Evolutionary conservation across 2,797 vertebrate species (phyloP).

Genomic region (Cuculus canorus): DNA sequence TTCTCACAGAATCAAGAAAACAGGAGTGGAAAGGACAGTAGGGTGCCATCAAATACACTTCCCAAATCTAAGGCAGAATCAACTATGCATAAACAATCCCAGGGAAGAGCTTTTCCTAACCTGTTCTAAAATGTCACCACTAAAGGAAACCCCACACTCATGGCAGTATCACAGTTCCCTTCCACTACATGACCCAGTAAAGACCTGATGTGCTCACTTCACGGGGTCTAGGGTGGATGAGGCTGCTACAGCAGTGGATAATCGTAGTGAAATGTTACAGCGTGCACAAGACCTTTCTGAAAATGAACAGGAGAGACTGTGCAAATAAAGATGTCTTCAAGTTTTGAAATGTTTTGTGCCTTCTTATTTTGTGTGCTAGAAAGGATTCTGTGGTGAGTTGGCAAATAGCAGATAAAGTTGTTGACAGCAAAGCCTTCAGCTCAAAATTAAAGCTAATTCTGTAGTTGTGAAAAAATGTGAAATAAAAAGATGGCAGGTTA

Average conservation of each 20-base stretch:
- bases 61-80: neutral
- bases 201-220: neutral
- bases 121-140: neutral
- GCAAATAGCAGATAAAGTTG: conserved; percentile 33
- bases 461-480: neutral
- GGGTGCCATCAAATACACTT: neutral
- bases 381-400: conserved; percentile 19
- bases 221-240: neutral
- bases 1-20: neutral
- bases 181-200: neutral
- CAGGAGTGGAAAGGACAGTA: neutral
- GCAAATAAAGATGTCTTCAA: neutral
- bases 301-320: neutral
- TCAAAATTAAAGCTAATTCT: conserved; percentile 51
- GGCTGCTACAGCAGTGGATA: neutral
- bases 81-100: neutral
- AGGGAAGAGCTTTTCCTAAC: neutral
- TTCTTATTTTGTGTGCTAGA: conserved; percentile 24
- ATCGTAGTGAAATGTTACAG: neutral
- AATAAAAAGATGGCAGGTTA: conserved; percentile 49
- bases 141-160: neutral
- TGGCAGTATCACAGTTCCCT: neutral
- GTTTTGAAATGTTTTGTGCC: conserved; percentile 7
- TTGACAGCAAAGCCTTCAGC: conserved; percentile 13
- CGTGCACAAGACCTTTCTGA: neutral